Evolutionary conservation across 2,113 vertebrate genomes (phyloP), one percentile per base, ranked within the genome.

Genomic region (Carlito syrichta): DNA sequence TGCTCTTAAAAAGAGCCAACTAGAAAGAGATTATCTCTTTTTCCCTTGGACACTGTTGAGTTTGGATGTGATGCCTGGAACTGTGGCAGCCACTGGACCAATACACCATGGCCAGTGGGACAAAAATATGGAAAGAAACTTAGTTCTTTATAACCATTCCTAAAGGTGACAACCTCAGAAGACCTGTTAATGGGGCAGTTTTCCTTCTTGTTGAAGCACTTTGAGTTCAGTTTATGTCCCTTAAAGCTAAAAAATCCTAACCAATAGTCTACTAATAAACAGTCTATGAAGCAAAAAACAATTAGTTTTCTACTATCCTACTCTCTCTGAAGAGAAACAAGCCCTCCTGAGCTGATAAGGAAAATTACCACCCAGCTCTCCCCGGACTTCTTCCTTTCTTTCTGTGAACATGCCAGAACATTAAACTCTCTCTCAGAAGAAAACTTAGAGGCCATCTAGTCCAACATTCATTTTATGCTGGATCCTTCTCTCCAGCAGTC

Each of bases 141-240:
- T 60, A 32, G 48, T 76, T 63, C 35, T 48, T 63, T 71, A 58
- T 16, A 69, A 30, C 11, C 22, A 52, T 62, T 3, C 56, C 40
- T 8, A 17, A n/a, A 73, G 69, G 9, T 81, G 48, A 66, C 19
- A 8, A 45, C 52, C 50, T 71, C 68, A 83, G 56, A 92, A 45
- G 19, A 58, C 43, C 35, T 78, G 62, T 69, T 45, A 74, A 25
- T 20, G 9, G 43, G 50, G 40, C 32, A 45, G 23, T n/a, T 68
- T 76, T 91, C 76, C 60, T 78, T 88, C 81, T 45, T 74, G 45
- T 48, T 43, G 77, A 71, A 84, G 48, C 50, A 82, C 77, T 87
- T 32, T n/a, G 43, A 76, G 38, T 74, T 81, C 78, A 11, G 40
- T 77, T 94, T 89, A 45, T 92, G 84, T 73, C 48, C 52, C 63